These are phyloP conservation scores for Pimpla rufipes DNA, from an alignment of 2,888 invertebrate species.

Conservation along the genomic window DNA sequence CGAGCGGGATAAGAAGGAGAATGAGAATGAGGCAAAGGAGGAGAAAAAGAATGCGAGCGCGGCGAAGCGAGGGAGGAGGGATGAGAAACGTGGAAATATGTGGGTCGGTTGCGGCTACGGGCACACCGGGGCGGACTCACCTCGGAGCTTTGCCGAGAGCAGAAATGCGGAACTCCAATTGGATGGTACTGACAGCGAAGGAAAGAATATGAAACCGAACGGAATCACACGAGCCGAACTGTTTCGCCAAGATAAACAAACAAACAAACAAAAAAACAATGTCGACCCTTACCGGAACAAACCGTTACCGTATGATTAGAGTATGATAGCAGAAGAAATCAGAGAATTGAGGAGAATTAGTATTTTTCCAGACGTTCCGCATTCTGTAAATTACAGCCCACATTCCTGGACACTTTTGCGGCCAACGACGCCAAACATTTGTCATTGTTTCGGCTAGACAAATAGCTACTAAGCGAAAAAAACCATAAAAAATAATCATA, in stretches of 20 bases:
- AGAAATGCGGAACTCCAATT: slow-evolving; percentile 25
- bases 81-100: slow-evolving; percentile 46
- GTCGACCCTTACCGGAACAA: background rate
- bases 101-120: slow-evolving; percentile 43
- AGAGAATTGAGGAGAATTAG: background rate
- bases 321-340: background rate
- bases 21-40: background rate
- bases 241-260: background rate
- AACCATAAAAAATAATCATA: background rate
- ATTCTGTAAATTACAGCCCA: background rate
- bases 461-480: background rate
- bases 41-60: slow-evolving; percentile 4
- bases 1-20: slow-evolving; percentile 12
- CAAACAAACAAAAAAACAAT: background rate
- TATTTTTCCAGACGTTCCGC: background rate
- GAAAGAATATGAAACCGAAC: slow-evolving; percentile 23
- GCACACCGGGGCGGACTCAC: slow-evolving; percentile 25
- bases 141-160: slow-evolving; percentile 8
- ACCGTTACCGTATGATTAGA: background rate
- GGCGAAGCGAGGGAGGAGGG: background rate
- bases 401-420: background rate
- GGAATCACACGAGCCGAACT: slow-evolving; percentile 1
- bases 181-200: slow-evolving; percentile 10
- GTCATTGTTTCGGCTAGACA: no score
- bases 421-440: background rate